Base-by-base conservation (phyloP, 2,888 invertebrate species). In the Ferdinandea cuprea region DNA sequence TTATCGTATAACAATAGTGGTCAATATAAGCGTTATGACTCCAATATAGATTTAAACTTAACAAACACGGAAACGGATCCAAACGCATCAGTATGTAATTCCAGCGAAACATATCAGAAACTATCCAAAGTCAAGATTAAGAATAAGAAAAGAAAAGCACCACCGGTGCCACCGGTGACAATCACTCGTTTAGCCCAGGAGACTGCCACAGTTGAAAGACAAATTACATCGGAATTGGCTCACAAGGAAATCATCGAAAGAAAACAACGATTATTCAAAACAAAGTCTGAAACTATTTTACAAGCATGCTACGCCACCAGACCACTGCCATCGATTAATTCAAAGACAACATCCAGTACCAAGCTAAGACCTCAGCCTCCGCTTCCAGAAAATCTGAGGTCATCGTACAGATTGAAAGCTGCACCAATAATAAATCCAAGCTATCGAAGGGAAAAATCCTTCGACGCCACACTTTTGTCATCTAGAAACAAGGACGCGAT, bases 111-210 rank as follows among this genome's bases (percentile, higher is more conserved):
- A 0, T 63, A 50, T 32, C 50, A 79, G 9, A 86, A 86, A 44
- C 50, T 86, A 0, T 83, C 85, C 0, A 87, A 93, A 92, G 78
- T 92, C 90, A 85, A 90, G 87, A 83, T 92, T 89, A 90, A 93
- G 93, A 86, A 87, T 72, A 94, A 94, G 87, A 94, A 94, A 87
- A 94, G 96, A 89, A 96, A 96, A 90, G 95, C 95, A 88, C 96
- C 96, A 2, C 85, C 87, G n/a, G 87, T 86, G 1, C 88, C 87
- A n/a, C 77, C 69, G 15, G n/a, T 59, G 0, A 25, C 69, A 42
- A 17, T 46, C 63, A 21, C 92, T 92, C 78, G 91, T 93, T 84
- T 93, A 93, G 88, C 91, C 93, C 35, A 19, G 5, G 52, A 68
- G 3, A 8, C 11, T 1, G 15, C 15, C 15, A 15, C 30, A 13